Percentiles rank a stretch among this genome's conserved stretches.
Evolutionary conservation across 2,797 vertebrate species (phyloP).

Genomic region (Avahi laniger): DNA sequence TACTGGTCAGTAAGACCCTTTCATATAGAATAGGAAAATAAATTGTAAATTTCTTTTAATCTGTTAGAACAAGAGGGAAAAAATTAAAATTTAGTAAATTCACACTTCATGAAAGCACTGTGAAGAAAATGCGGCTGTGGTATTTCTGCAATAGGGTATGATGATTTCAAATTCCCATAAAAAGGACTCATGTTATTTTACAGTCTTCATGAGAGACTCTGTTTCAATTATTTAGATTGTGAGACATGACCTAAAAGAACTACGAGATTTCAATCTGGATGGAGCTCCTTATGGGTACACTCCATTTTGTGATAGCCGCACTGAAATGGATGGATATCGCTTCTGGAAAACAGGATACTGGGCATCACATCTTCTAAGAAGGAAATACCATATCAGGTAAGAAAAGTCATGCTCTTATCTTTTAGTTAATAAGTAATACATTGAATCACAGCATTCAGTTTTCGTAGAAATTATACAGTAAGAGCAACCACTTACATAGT

Average conservation of each 20-base stretch:
- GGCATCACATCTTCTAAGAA: slow-evolving; percentile 93
- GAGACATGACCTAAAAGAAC: slow-evolving; percentile 94
- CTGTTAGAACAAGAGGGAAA: neutral
- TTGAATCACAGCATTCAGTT: neutral
- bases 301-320: slow-evolving; percentile 96
- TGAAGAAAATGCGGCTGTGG: neutral
- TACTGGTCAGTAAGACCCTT: neutral
- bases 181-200: neutral
- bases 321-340: slow-evolving; percentile 97
- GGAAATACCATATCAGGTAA: slow-evolving; percentile 98
- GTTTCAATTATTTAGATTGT: slow-evolving; percentile 89
- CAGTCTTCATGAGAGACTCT: neutral
- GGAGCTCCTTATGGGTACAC: slow-evolving; percentile 98
- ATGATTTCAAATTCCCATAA: neutral
- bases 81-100: neutral
- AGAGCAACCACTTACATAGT: neutral
- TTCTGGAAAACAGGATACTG: slow-evolving; percentile 98
- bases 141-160: neutral
- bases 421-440: neutral
- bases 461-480: neutral
- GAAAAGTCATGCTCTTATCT: neutral
- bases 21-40: neutral
- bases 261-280: slow-evolving; percentile 91
- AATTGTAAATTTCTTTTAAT: neutral
- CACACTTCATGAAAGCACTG: neutral